Evolutionary conservation across 2,888 invertebrate genomes (phyloP).

Genomic region (Adineta ricciae): DNA sequence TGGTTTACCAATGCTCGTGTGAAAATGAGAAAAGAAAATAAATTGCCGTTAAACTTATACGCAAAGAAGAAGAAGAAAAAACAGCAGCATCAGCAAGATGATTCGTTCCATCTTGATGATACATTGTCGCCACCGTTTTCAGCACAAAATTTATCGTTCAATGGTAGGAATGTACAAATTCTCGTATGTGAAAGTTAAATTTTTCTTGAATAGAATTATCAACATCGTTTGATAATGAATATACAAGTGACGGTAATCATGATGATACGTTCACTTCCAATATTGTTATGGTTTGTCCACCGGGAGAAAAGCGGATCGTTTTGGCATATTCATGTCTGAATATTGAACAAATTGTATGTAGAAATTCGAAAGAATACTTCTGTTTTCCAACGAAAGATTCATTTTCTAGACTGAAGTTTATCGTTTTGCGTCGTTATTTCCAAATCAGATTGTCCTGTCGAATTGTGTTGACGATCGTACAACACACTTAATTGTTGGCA

Average conservation of each 20-base stretch:
- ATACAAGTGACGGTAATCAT: neutral
- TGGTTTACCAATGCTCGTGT: constrained; percentile 22
- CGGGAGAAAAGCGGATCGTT: neutral
- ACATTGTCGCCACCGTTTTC: neutral
- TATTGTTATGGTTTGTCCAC: neutral
- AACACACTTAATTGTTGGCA: neutral
- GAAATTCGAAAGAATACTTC: too few relatives aligned
- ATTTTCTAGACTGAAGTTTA: neutral
- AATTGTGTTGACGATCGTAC: neutral
- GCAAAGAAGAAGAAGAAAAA: neutral
- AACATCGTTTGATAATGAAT: neutral
- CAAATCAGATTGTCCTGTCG: neutral
- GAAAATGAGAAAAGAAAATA: constrained; percentile 21
- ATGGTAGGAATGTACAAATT: neutral
- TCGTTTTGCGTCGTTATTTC: neutral
- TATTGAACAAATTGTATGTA: neutral
- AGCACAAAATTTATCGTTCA: neutral
- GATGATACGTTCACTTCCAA: neutral
- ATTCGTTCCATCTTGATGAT: neutral
- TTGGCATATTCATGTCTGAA: neutral
- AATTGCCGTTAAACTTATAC: neutral
- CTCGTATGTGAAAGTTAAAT: too few relatives aligned
- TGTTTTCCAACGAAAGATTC: too few relatives aligned
- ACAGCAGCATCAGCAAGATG: neutral
- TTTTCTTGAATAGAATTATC: neutral